These are phyloP conservation scores for Magallana ariakensis DNA, from an alignment of 1,140 invertebrate genomes.

Conservation along the genomic window DNA sequence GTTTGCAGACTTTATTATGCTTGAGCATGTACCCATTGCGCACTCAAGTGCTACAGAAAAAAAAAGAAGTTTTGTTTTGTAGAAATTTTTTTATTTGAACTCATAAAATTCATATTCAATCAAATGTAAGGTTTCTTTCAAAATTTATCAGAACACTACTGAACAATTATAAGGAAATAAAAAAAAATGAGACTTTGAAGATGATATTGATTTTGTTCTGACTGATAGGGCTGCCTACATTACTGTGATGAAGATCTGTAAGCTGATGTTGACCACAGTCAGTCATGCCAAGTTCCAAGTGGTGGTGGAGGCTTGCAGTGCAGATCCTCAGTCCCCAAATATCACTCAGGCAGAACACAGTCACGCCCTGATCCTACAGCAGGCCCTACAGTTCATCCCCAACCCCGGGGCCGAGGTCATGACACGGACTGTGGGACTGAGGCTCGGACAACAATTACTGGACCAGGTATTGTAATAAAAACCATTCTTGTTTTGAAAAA, in stretches of 20 bases:
- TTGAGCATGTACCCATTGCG: too few species aligned
- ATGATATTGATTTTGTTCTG: constrained; percentile 2
- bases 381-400: constrained; percentile 86
- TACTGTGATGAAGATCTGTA: constrained; percentile 92
- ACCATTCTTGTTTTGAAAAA: too few species aligned
- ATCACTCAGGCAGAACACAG: constrained; percentile 81
- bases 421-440: constrained; percentile 86
- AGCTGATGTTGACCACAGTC: constrained; percentile 91
- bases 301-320: constrained; percentile 75
- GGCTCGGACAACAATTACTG: constrained; percentile 87
- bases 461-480: constrained; percentile 79
- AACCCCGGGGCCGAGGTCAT: constrained; percentile 86
- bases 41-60: too few species aligned
- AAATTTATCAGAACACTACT: too few species aligned
- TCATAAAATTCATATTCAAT: too few species aligned
- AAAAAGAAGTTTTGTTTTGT: too few species aligned
- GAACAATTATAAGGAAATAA: too few species aligned
- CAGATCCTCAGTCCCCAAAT: constrained; percentile 71
- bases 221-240: constrained; percentile 88
- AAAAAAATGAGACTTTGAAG: too few species aligned
- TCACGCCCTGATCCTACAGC: constrained; percentile 85
- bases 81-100: too few species aligned
- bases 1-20: too few species aligned
- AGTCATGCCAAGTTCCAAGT: constrained; percentile 82
- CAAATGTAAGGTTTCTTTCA: too few species aligned